phyloP scores from a whole-genome alignment of 1,140 invertebrate genomes.

The Diorhabda carinulata region DNA sequence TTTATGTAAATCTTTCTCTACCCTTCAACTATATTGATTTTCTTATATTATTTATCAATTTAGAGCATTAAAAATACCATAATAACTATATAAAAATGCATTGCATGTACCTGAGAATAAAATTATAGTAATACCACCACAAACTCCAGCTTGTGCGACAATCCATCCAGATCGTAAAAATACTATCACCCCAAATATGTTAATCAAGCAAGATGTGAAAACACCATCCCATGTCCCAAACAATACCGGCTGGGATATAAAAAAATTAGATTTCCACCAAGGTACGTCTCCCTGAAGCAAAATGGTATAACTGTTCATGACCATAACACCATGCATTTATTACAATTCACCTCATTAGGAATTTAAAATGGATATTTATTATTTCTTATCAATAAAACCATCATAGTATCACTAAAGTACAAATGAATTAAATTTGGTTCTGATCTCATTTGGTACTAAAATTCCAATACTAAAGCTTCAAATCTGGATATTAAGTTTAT shows the following conservation, averaged over 20 bases:
- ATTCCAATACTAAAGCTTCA: no score
- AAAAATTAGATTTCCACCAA: conserved; percentile 92
- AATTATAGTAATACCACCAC: conserved; percentile 83
- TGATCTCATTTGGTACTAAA: no score
- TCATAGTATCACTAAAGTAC: no score
- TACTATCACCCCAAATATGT: conserved; percentile 96
- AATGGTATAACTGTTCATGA: conserved; percentile 9
- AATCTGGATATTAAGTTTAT: no score
- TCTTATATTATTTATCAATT: no score
- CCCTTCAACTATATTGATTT: no score
- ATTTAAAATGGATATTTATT: no score
- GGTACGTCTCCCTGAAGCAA: conserved; percentile 67
- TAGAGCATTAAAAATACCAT: background rate
- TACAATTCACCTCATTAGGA: no score
- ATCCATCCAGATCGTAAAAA: conserved; percentile 96
- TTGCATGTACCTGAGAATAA: conserved; percentile 68
- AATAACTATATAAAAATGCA: background rate
- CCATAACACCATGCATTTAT: no score
- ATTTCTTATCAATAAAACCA: no score
- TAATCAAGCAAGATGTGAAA: conserved; percentile 90
- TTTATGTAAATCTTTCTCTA: no score
- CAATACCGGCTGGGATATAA: conserved; percentile 87
- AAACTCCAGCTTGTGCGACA: conserved; percentile 89
- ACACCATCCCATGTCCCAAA: conserved; percentile 99
- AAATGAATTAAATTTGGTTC: no score